A percentile compares a stretch with the other conserved stretches of the same genome.
These are phyloP conservation scores for Rhabdornis inornatus DNA, from an alignment of 2,113 vertebrate species.

Conservation along the genomic window DNA sequence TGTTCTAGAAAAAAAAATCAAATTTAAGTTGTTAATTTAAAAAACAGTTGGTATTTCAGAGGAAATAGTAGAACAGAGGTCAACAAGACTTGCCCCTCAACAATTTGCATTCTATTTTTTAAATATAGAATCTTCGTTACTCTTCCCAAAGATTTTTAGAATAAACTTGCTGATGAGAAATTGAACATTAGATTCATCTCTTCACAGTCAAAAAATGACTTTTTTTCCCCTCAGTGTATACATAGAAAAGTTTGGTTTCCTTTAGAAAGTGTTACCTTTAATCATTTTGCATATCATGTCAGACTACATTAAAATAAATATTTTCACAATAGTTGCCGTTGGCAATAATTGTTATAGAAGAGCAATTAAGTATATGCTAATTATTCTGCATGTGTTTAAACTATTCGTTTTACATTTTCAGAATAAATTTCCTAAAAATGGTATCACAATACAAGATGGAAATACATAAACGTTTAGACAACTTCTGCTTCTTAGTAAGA, in stretches of 20 bases:
- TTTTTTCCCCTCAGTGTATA: neutral
- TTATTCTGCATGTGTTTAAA: neutral
- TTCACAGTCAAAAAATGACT: neutral
- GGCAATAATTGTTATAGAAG: neutral
- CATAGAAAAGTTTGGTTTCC: neutral
- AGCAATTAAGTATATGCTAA: neutral
- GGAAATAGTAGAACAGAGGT: neutral
- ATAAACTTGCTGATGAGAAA: neutral
- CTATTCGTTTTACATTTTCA: neutral
- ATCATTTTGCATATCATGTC: neutral
- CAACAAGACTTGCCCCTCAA: neutral
- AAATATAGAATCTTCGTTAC: accelerated
- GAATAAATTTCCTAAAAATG: neutral
- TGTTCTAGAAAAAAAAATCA: slow-evolving; percentile 77
- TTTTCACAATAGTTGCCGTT: neutral
- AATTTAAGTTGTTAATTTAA: neutral
- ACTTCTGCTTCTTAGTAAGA: neutral
- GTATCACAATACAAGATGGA: neutral
- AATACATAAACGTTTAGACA: neutral
- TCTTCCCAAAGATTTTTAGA: neutral
- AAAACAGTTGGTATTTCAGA: neutral
- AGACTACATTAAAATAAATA: neutral
- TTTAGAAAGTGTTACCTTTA: neutral
- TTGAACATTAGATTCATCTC: neutral
- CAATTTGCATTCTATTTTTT: neutral